Percentiles rank a stretch among this genome's conserved stretches.
phyloP scores from a whole-genome alignment of 2,888 invertebrate genomes.

The Calephelis perditalis region DNA sequence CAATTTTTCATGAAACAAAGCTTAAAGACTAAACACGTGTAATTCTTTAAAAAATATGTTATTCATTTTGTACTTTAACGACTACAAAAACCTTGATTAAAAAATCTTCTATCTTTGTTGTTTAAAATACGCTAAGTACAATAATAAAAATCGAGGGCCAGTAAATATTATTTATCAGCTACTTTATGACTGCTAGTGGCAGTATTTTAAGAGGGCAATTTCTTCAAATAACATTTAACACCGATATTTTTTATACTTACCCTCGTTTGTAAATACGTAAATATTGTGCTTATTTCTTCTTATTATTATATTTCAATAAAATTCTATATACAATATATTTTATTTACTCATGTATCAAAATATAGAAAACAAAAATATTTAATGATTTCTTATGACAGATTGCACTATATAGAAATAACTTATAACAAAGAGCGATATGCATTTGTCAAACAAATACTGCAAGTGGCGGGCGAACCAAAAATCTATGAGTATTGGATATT shows the following conservation, averaged over 20 bases:
- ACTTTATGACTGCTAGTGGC: conserved; percentile 3
- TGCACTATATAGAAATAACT: not conserved
- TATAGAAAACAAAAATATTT: not conserved
- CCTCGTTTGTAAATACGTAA: conserved; percentile 4
- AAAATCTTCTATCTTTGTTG: too few species aligned
- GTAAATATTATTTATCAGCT: too few species aligned
- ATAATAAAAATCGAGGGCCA: too few species aligned
- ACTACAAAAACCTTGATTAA: too few species aligned
- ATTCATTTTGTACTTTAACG: too few species aligned
- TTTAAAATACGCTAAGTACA: too few species aligned
- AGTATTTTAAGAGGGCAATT: not conserved
- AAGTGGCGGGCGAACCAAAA: not conserved
- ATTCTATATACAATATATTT: conserved; percentile 2
- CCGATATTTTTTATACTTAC: not conserved
- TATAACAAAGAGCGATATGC: not conserved
- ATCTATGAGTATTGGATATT: conserved; percentile 6
- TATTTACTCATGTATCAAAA: not conserved
- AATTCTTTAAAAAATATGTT: too few species aligned
- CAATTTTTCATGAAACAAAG: too few species aligned
- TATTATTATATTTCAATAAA: not conserved
- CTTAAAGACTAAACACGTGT: too few species aligned
- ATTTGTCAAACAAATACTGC: conserved; percentile 8
- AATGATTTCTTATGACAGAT: not conserved
- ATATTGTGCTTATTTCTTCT: not conserved
- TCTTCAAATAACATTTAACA: not conserved